A percentile compares a stretch with the other conserved stretches of the same genome.
Evolutionary conservation across 2,113 vertebrate species (phyloP).

Genomic region (Ptilorrhoa leucosticta): DNA sequence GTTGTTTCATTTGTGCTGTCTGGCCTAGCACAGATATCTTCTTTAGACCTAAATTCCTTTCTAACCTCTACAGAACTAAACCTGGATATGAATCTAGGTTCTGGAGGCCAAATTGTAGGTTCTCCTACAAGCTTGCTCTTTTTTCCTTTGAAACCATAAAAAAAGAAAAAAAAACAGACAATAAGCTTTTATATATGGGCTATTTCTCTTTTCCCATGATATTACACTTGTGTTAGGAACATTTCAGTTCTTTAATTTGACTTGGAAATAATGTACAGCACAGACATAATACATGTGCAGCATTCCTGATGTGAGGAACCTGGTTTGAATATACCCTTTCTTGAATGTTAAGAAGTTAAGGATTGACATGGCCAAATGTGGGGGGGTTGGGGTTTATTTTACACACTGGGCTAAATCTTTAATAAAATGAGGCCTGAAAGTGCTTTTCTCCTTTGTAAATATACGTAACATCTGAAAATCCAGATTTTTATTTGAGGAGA

Average conservation of each 20-base stretch:
- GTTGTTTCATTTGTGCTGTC: not conserved
- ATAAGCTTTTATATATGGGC: not conserved
- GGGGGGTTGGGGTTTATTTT: not conserved
- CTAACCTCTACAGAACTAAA: not conserved
- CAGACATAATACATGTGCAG: not conserved
- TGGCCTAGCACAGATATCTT: not conserved
- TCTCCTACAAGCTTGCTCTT: not conserved
- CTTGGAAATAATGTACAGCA: not conserved
- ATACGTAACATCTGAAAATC: not conserved
- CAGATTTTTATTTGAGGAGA: not conserved
- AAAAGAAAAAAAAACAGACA: not conserved
- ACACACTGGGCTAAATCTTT: not conserved
- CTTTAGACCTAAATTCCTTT: not conserved
- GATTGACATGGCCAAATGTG: not conserved
- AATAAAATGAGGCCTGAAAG: not conserved
- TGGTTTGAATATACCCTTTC: not conserved
- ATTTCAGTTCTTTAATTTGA: not conserved
- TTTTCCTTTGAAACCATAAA: not conserved
- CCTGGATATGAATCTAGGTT: not conserved
- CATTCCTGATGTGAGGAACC: not conserved
- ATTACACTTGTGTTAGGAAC: not conserved
- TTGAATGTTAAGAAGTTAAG: not conserved
- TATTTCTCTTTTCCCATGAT: not conserved
- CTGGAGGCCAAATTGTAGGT: not conserved
- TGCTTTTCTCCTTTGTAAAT: not conserved